Evolutionary conservation across 1,140 invertebrate species (phyloP), one percentile per base, ranked within the genome.

Genomic region (Galleria mellonella): DNA sequence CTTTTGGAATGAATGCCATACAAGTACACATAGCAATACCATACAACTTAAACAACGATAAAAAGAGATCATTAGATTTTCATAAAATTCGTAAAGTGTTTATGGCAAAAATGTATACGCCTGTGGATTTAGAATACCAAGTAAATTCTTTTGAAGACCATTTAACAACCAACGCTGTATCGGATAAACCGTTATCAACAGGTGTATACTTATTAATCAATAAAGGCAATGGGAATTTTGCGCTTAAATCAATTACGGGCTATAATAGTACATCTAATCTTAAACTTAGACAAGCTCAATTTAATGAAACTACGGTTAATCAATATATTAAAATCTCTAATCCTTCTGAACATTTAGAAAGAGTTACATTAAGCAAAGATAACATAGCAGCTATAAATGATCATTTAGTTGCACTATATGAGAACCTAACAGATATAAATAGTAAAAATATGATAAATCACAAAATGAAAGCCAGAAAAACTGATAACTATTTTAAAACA

Each of bases 11-110:
- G 0, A 75, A 72, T 32, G 32, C 62, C 13, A 67, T 75, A n/a
- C 63, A 72, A 59, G 56, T 75, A 3, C 64, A 75, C 36, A 71
- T 75, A 33, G 55, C 56, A 7, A 45, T 72, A 11, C 69, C 67
- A 0, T 57, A 55, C 17, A 50, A 54, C 23, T 9, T 47, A 5
- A 32, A 48, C n/a, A 40, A 38, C 36, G 48, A 47, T 28, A 51
- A 45, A 23, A 72, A 63, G 31, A 51, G 61, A 47, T 65, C 66
- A 9, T 32, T 62, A 27, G 51, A 63, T 58, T 6, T 14, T 54
- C 6, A 23, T 23, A 54, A 47, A 32, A 46, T 72, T 0, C 50
- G 55, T 29, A 68, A 66, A 47, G 47, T 76, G 1, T 73, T 76
- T 38, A 58, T 60, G 6, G 72, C 70, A 0, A 62, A 44, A 55